Conservation (phyloP, 2,113 vertebrate species). For the Sinocyclocheilus anophthalmus region DNA sequence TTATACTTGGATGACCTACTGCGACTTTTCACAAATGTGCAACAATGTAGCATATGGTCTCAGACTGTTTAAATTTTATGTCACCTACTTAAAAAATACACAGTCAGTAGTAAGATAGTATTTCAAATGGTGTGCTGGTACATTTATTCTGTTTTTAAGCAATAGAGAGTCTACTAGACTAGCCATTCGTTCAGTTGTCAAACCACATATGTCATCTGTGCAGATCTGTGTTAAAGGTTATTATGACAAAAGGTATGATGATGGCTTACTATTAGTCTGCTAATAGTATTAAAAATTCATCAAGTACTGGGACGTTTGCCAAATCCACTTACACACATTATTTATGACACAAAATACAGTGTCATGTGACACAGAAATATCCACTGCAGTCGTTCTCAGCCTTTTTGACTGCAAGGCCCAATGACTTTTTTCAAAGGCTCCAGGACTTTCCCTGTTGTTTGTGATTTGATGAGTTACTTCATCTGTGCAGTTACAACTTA, state of each 20-base stretch:
- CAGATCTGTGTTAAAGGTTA: not conserved
- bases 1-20: not conserved
- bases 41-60: not conserved
- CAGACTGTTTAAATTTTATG: not conserved
- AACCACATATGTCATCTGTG: not conserved
- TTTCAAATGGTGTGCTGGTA: not conserved
- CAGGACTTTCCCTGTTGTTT: not conserved
- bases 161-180: not conserved
- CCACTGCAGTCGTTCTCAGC: no score
- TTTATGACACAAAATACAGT: not conserved
- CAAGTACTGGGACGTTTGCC: not conserved
- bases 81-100: not conserved
- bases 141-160: not conserved
- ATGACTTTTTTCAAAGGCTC: not conserved
- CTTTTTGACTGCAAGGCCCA: no score
- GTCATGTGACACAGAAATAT: not conserved
- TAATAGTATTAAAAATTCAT: not conserved
- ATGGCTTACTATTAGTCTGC: not conserved
- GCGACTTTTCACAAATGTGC: not conserved
- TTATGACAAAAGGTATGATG: not conserved
- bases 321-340: not conserved
- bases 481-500: conserved; percentile 16
- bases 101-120: not conserved
- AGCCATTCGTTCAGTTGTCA: not conserved
- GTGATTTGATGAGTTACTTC: not conserved